Base-by-base conservation (phyloP, 2,113 vertebrate genomes). In the Platichthys flesus region DNA sequence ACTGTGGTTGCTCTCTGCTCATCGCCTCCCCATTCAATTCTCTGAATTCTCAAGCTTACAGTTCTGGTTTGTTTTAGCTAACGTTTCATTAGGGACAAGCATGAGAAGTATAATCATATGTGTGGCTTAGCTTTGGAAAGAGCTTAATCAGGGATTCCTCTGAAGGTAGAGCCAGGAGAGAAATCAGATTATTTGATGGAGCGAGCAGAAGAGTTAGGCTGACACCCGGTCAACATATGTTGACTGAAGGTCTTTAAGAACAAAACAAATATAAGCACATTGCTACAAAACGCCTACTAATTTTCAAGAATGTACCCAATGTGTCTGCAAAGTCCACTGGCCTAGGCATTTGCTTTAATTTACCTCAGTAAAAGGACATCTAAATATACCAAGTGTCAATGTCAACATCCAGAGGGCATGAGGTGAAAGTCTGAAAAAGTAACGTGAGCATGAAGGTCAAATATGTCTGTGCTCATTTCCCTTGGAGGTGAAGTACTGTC, bases 171-270 rank as follows among this genome's bases (percentile, higher is more conserved):
- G 67, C n/a, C 71, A 75, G 52, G 68, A 72, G 63, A 79, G 23
- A 55, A 56, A 16, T 68, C 58, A 45, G 31, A 78, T 68, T 64
- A 69, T 74, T 70, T 12, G 54, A 45, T 2, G 1, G 26, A 61
- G 28, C 24, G 63, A 51, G 56, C 45, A 2, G 58, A 55, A 79
- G 47, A 52, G 37, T 52, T 16, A 7, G 60, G 64, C 47, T 69
- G 23, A 67, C 74, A 76, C 63, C 60, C 9, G 63, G 74, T 56
- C 51, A 31, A 60, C 81, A 88, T 67, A 63, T 85, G 73, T 85
- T 76, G 57, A 60, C 61, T 51, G 35, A 6, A 52, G 8, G 20
- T 10, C 61, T 12, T 58, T 56, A 26, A 42, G 24, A 54, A 23
- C 3, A 13, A 15, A 58, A 71, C 60, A 75, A 58, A 65, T 24